Evolutionary conservation across 2,888 invertebrate species (phyloP), one percentile per base, ranked within the genome.

Genomic region (Nemotelus nigrinus): DNA sequence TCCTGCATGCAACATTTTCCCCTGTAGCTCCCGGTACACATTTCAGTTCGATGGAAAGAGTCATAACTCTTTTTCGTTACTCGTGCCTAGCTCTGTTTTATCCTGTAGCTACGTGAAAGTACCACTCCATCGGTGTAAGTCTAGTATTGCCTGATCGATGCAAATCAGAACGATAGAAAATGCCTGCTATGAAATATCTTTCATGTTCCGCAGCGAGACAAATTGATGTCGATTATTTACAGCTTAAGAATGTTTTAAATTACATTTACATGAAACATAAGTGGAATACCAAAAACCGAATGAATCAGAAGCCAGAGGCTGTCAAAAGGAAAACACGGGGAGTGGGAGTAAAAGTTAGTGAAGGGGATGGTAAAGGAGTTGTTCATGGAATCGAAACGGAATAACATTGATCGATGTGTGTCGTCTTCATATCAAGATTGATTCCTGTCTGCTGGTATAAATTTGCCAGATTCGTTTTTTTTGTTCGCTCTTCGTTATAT

Each of bases 201-300:
- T 74, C 74, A 74, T 60, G 43, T 74, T 47, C 41, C 63, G 39
- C 47, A 48, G 60, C 48, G 43, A 50, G 48, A 60, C 2, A 43
- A 74, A 74, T 60, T 63, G 74, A 63, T 74, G 63, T 74, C 58
- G 72, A 72, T 72, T 72, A 60, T 74, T 74, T 60, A 74, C 48
- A 70, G 70, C 70, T 70, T 70, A 70, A 70, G 70, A 70, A 70
- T 70, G 70, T 70, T 70, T 70, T 63, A 63, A 63, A 63, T 63
- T 70, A 70, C 70, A 70, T 70, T 70, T 70, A 53, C 70, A 70
- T 70, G 70, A 43, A 39, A 70, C 55, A 55, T 70, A 70, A 55
- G 53, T 70, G 70, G 70, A 70, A 70, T 70, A 70, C 55, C 53
- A 55, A 70, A n/a, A 25, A 25, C 0, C 25, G 25, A 25, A 25